These are phyloP conservation scores for Nasonia oneida DNA, from an alignment of 2,888 invertebrate genomes.

Conservation along the genomic window DNA sequence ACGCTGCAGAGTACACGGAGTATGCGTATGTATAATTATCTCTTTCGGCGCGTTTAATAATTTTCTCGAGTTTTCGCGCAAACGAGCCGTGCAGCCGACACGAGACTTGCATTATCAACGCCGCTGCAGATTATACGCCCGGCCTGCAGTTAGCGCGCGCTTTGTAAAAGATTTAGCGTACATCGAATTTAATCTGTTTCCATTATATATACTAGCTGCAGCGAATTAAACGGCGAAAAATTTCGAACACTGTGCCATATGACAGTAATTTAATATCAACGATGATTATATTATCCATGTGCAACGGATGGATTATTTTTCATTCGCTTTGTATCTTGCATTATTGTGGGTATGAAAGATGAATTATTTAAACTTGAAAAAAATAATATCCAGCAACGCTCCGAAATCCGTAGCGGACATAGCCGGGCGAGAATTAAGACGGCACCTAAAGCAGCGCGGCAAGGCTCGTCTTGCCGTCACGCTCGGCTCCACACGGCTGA, in stretches of 20 bases:
- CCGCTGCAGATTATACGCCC: slow-evolving; percentile 59
- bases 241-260: neutral
- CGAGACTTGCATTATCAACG: slow-evolving; percentile 65
- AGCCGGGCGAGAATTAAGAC: slow-evolving; percentile 3
- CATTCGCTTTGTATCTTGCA: neutral
- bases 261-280: neutral
- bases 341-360: too few species aligned
- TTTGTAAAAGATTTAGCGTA: slow-evolving; percentile 35
- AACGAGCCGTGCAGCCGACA: slow-evolving; percentile 58
- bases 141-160: slow-evolving; percentile 20
- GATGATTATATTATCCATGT: too few species aligned
- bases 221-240: neutral
- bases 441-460: neutral
- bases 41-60: slow-evolving; percentile 53
- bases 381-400: neutral
- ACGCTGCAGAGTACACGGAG: too few species aligned
- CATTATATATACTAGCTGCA: neutral
- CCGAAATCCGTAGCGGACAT: neutral
- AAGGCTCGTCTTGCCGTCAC: slow-evolving; percentile 21
- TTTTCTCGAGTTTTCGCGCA: slow-evolving; percentile 58
- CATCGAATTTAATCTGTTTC: slow-evolving; percentile 28
- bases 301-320: neutral
- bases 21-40: slow-evolving; percentile 37
- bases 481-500: slow-evolving; percentile 27
- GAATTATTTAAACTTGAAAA: neutral